These are phyloP conservation scores for Leuciscus waleckii DNA, from an alignment of 2,797 vertebrate genomes.

Conservation along the genomic window DNA sequence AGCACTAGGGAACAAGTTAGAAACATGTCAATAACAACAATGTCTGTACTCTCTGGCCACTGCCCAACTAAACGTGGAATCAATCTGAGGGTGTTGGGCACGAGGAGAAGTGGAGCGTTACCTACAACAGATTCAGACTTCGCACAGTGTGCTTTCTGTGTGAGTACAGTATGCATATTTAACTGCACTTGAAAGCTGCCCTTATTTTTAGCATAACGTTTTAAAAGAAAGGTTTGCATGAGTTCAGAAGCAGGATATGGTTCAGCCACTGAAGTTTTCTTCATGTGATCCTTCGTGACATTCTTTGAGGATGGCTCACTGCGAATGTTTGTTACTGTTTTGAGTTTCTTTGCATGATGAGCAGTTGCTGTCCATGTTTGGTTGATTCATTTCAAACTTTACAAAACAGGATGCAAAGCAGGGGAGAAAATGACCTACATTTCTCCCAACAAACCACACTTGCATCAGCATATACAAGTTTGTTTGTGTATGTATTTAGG, in stretches of 20 bases:
- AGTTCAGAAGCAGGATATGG: not conserved
- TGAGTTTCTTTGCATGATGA: not conserved
- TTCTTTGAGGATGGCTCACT: constrained; percentile 7
- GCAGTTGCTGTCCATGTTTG: constrained; percentile 8
- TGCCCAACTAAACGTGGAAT: constrained; percentile 62
- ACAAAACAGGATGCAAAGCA: constrained; percentile 22
- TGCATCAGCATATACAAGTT: constrained; percentile 22
- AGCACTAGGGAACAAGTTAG: too few species aligned
- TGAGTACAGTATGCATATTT: constrained; percentile 2
- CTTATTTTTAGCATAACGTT: not conserved
- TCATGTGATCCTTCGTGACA: not conserved
- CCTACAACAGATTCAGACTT: constrained; percentile 59
- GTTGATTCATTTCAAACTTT: constrained; percentile 5
- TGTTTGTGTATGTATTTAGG: constrained; percentile 28
- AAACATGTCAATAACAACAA: too few species aligned
- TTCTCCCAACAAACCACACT: constrained; percentile 25
- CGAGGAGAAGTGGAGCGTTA: constrained; percentile 23
- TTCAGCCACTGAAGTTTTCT: not conserved
- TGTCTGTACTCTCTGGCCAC: not conserved
- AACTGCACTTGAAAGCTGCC: not conserved
- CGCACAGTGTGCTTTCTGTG: constrained; percentile 52
- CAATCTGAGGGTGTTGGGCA: constrained; percentile 53
- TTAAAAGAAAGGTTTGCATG: constrained; percentile 5
- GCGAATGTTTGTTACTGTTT: not conserved
- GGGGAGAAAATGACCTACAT: constrained; percentile 33